Percentiles rank a stretch among this genome's conserved stretches.
Evolutionary conservation across 2,888 invertebrate genomes (phyloP).

Genomic region (Stegophylla sp.): DNA sequence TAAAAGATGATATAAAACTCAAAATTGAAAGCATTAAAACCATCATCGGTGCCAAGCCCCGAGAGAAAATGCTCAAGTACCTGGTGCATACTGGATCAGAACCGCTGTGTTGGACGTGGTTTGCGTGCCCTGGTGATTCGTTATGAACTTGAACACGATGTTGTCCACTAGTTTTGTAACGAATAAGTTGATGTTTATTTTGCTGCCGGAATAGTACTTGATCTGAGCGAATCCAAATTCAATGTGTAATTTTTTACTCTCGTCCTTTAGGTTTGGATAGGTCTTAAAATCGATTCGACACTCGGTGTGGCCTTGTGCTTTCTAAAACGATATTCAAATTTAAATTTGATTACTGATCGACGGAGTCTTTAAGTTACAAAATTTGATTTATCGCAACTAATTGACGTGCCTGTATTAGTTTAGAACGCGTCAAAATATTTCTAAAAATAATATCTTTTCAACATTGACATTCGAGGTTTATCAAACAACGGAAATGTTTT

Average conservation of each 20-base stretch:
- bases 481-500: not conserved
- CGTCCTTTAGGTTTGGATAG: constrained; percentile 69
- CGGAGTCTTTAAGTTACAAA: no score
- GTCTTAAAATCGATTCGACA: constrained; percentile 75
- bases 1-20: not conserved
- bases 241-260: constrained; percentile 71
- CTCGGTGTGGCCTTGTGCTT: constrained; percentile 76
- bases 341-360: no score
- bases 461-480: not conserved
- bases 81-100: constrained; percentile 62
- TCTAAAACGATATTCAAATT: constrained; percentile 67
- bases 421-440: not conserved
- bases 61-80: constrained; percentile 45
- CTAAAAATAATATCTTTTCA: not conserved
- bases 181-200: constrained; percentile 71
- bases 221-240: constrained; percentile 71
- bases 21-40: no score
- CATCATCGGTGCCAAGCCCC: no score
- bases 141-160: constrained; percentile 71
- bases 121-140: constrained; percentile 65
- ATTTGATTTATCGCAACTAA: no score
- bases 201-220: constrained; percentile 71
- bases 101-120: constrained; percentile 49
- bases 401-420: no score
- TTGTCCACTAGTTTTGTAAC: constrained; percentile 73